These are phyloP conservation scores for Rotaria macrura DNA, from an alignment of 2,888 invertebrate genomes.

Conservation along the genomic window DNA sequence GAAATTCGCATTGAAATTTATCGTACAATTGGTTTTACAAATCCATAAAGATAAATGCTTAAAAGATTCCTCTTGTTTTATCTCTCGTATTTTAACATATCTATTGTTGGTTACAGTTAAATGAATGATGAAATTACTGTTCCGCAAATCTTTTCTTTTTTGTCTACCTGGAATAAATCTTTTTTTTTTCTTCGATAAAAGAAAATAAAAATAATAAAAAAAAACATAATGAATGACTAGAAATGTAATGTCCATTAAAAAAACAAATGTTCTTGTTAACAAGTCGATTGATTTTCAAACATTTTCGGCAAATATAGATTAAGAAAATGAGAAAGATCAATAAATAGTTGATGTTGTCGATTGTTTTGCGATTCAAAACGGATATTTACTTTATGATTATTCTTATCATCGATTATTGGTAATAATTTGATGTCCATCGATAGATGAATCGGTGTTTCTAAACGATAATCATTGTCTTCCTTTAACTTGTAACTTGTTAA, in stretches of 20 bases:
- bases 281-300: neutral
- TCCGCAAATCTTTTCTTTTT: too few relatives aligned
- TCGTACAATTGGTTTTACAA: too few relatives aligned
- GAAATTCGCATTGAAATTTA: too few relatives aligned
- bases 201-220: neutral
- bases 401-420: neutral
- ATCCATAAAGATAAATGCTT: too few relatives aligned
- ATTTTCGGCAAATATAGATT: neutral
- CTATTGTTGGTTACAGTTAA: too few relatives aligned
- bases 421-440: neutral
- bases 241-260: neutral
- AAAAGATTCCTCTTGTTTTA: too few relatives aligned
- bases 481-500: neutral
- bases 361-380: neutral
- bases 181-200: neutral
- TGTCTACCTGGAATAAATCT: neutral
- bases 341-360: slow-evolving; percentile 4
- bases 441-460: neutral
- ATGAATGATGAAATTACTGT: too few relatives aligned
- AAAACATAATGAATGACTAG: neutral
- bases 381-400: neutral
- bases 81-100: too few relatives aligned
- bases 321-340: slow-evolving; percentile 5
- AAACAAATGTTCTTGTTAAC: neutral
- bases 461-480: neutral